Evolutionary conservation across 2,113 vertebrate species (phyloP).

Genomic region (Holacanthus passer): DNA sequence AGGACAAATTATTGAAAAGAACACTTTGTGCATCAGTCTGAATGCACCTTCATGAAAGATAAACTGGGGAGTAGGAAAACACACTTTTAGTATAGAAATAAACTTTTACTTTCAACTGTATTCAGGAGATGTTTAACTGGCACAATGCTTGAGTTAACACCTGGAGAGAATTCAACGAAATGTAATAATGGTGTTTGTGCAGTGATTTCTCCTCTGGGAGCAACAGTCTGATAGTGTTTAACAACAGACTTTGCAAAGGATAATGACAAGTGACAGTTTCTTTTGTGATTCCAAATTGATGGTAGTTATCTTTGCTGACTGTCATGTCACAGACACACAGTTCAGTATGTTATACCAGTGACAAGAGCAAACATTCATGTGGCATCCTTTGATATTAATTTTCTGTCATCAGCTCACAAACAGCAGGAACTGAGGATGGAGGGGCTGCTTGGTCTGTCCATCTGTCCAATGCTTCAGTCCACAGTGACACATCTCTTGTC

Average conservation of each 20-base stretch:
- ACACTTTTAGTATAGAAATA: not conserved
- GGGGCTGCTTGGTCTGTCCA: not conserved
- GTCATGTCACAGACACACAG: not conserved
- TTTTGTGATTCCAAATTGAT: slow-evolving; percentile 16
- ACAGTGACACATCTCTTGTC: not conserved
- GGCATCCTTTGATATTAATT: not conserved
- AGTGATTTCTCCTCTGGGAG: not conserved
- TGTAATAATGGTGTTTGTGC: not conserved
- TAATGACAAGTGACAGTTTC: slow-evolving; percentile 13
- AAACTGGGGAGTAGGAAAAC: not conserved
- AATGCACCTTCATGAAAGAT: slow-evolving; percentile 24
- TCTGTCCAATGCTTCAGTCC: not conserved
- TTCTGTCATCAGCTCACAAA: not conserved
- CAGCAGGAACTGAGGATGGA: not conserved
- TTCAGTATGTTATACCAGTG: not conserved
- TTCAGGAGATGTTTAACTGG: no score
- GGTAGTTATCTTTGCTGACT: slow-evolving; percentile 11
- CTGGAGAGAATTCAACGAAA: not conserved
- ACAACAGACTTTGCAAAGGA: slow-evolving; percentile 22
- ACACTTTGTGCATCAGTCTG: slow-evolving; percentile 22
- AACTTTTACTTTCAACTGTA: not conserved
- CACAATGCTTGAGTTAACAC: not conserved
- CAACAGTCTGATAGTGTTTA: slow-evolving; percentile 4
- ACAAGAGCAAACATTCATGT: slow-evolving; percentile 2
- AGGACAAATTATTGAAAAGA: slow-evolving; percentile 36